Evolutionary conservation across 2,888 invertebrate species (phyloP), one percentile per base, ranked within the genome.

Genomic region (Sphinx pinastri): DNA sequence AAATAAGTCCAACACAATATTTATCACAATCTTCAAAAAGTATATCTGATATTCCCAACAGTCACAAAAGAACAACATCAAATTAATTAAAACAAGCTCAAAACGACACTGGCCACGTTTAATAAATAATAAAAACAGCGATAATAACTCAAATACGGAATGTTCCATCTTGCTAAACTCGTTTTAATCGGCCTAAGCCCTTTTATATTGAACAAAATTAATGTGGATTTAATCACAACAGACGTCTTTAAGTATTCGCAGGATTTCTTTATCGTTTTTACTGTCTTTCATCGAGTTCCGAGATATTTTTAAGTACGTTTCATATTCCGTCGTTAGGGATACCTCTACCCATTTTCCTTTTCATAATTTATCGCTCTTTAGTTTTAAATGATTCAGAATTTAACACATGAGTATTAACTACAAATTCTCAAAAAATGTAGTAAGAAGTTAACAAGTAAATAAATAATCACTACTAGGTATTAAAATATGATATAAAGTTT

Each of bases 201-300:
- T 83, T 79, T 85, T 81, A 84, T 84, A 88, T 86, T 86, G 81
- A 81, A 81, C 78, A 79, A 82, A 87, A 86, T 89, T 86, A 86
- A 85, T 85, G 81, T 83, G 77, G 81, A 84, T 82, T 82, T 86
- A 83, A 85, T 82, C 81, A 79, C 78, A 83, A 81, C 81, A 82
- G 77, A 72, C 76, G 76, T 77, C 74, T 74, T 77, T 76, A 79
- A 80, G 77, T 77, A 78, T 78, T 75, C 77, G 67, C 67, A 72
- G 75, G 77, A 77, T 75, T 71, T 72, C 76, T 76, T 80, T 81
- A 83, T 83, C 81, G 76, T 75, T 81, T 78, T 80, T 79, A 81
- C 82, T 81, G 84, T 83, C 83, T 82, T 71, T 70, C 57, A 70
- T 75, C 75, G 76, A 76, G 76, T 79, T 71, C 68, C 75, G 73